These are phyloP conservation scores for Holcopasites calliopsidis DNA, from an alignment of 1,140 invertebrate species.

Conservation along the genomic window DNA sequence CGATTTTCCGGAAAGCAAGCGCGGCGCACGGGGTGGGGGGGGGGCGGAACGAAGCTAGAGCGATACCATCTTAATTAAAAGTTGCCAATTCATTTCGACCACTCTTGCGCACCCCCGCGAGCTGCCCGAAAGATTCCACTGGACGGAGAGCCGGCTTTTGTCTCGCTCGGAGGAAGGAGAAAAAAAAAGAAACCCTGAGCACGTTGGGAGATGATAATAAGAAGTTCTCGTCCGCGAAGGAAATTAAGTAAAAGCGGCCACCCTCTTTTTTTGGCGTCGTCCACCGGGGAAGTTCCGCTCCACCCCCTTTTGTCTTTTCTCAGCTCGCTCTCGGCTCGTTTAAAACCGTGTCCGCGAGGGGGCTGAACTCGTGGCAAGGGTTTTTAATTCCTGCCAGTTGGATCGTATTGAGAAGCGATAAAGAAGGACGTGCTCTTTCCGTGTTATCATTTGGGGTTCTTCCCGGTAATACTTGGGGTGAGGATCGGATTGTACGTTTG, in stretches of 20 bases:
- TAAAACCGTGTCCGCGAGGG: background rate
- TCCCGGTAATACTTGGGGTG: background rate
- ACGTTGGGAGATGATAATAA: conserved; percentile 74
- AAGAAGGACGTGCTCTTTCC: background rate
- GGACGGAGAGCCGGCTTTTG: conserved; percentile 67
- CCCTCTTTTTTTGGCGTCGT: conserved; percentile 37
- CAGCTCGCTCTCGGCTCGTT: background rate
- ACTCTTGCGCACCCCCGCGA: conserved; percentile 6
- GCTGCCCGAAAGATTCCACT: conserved; percentile 52
- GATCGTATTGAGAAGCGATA: conserved; percentile 18
- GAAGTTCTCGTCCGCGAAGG: conserved; percentile 71
- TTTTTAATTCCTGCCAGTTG: conserved; percentile 27
- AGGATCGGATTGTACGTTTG: background rate
- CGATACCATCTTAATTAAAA: conserved; percentile 81
- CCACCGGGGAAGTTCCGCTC: background rate
- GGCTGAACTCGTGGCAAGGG: background rate
- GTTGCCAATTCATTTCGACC: conserved; percentile 79
- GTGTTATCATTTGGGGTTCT: background rate
- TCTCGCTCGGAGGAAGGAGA: conserved; percentile 61
- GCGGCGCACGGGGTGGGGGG: conserved; percentile 7
- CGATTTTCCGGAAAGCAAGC: conserved; percentile 59
- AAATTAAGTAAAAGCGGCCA: conserved; percentile 70
- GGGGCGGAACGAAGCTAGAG: conserved; percentile 56
- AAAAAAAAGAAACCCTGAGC: conserved; percentile 64
- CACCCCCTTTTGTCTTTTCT: conserved; percentile 6